Base-by-base conservation (phyloP, 1,140 invertebrate species). In the Eueides isabella region DNA sequence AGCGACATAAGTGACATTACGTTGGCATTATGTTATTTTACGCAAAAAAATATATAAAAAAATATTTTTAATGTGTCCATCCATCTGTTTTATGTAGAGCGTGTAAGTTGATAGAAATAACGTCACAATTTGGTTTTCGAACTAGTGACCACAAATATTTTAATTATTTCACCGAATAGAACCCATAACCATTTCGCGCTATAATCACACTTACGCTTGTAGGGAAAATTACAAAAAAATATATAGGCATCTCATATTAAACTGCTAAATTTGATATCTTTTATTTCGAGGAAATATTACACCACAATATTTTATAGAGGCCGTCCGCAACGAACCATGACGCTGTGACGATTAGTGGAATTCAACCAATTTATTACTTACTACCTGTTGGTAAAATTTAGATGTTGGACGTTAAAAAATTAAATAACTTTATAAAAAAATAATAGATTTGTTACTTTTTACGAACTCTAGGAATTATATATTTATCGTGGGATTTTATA, bases 281-380 rank as follows among this genome's bases (percentile, higher is more conserved):
- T 23, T 55, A 55, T 26, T 55, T 55, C 48, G 48, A 26, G 48
- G 48, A 55, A 55, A 55, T 55, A 55, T 55, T 55, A 55, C 48
- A 55, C 48, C 48, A 55, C 26, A 0, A 11, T 55, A 55, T 14
- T 23, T 55, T 55, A 55, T 55, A 55, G 48, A 26, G 48, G 48
- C 48, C 48, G 9, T 12, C 12, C 48, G 48, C 48, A 23, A 9
- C 48, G 48, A 55, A 12, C 11, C 48, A 23, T 26, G 23, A 55
- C 48, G 48, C 23, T 12, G 48, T 55, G 48, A 55, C 48, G 48
- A 55, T 55, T 55, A 55, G 48, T 55, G 48, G 23, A 55, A 55
- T 55, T 55, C 11, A 23, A 55, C 19, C 4, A 55, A 55, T 55
- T 55, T 55, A 55, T 55, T 55, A 55, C n/a, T n/a, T 33, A 0